Evolutionary conservation across 2,888 invertebrate genomes (phyloP), one percentile per base, ranked within the genome.

Genomic region (Ditylenchus weischeri): DNA sequence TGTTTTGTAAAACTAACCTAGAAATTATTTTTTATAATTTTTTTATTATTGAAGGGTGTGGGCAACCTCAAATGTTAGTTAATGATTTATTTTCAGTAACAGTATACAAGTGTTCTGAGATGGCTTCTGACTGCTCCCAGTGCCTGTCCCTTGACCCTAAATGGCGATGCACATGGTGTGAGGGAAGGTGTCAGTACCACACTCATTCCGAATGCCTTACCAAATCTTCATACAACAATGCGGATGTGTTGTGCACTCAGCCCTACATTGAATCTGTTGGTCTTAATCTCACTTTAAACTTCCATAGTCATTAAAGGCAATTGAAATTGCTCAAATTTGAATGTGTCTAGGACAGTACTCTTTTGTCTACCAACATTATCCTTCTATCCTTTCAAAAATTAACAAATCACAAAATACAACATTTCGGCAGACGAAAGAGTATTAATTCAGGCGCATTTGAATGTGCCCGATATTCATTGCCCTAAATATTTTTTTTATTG

Each of bases 111-210:
- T 98, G 96, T 86, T 91, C 91, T 84, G 90, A 92, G 70, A 87
- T 96, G 74, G 95, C 94, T 83, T 90, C 92, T 15, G 98, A 98
- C 84, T 98, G 96, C 85, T 94, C 94, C 64, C 87, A 94, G 57
- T 98, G 98, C 84, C 90, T 93, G 69, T 93, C 93, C 2, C 88
- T 94, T 68, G 84, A 85, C 62, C 88, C 90, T 21, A 89, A 91
- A 79, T 93, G 93, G 84, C 90, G 91, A 78, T 98, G 98, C 83
- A 90, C 91, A 59, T 98, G 95, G 96, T 96, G 96, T 86, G 90
- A 90, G 8, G 90, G 90, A 83, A 89, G 90, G 29, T 93, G 93
- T 84, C 89, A 70, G 60, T 84, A 69, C 64, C 54, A 60, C 19
- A 23, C 4, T 11, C 23, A 54, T 18, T 63, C 63, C 19, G 50